phyloP scores from a whole-genome alignment of 2,797 vertebrate genomes.

The Oreochromis mossambicus region DNA sequence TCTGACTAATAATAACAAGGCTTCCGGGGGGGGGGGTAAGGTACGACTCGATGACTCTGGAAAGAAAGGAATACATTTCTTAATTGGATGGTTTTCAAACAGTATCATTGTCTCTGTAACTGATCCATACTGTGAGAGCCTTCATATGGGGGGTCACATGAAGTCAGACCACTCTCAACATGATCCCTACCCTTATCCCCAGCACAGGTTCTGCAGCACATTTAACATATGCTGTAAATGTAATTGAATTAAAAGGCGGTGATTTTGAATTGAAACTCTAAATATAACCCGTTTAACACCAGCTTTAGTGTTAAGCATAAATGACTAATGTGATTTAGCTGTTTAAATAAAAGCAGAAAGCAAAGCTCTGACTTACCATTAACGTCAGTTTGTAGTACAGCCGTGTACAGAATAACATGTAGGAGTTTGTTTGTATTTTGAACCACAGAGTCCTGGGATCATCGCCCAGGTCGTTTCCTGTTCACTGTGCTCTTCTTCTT shows the following conservation, averaged over 20 bases:
- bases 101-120: background rate
- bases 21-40: background rate
- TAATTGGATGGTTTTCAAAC: background rate
- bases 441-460: background rate
- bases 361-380: background rate
- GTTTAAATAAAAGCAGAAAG: background rate
- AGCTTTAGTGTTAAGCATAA: background rate
- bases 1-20: conserved; percentile 44
- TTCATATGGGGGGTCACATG: background rate
- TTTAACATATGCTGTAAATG: background rate
- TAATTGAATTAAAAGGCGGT: fast-evolving
- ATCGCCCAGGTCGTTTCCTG: fast-evolving
- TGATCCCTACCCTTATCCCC: fast-evolving
- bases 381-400: background rate
- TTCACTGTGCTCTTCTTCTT: background rate
- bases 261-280: background rate
- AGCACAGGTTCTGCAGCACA: background rate
- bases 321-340: background rate
- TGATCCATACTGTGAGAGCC: background rate
- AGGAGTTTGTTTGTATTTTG: fast-evolving
- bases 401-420: background rate
- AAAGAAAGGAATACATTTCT: background rate
- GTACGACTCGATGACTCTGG: background rate
- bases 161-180: background rate
- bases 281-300: fast-evolving